Conservation (phyloP, 2,797 vertebrate genomes). For the Benthosema pterotum region DNA sequence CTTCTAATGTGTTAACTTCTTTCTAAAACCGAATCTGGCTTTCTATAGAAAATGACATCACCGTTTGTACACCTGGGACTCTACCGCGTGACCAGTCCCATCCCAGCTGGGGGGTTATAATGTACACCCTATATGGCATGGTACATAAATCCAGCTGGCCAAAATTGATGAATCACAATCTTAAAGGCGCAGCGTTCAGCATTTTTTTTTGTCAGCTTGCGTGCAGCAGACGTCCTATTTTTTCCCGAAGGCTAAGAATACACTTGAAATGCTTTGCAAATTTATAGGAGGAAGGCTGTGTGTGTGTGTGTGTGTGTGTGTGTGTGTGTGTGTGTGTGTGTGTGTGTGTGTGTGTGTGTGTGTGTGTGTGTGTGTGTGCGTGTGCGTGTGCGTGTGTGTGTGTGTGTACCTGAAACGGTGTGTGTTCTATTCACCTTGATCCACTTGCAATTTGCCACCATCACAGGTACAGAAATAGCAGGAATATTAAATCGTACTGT, state of each 20-base stretch:
- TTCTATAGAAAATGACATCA: background rate
- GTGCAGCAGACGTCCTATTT: slow-evolving; percentile 61
- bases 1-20: no score
- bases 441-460: no score
- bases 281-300: slow-evolving; percentile 43
- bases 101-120: slow-evolving; percentile 52
- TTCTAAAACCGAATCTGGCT: no score
- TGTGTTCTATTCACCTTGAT: slow-evolving; percentile 14
- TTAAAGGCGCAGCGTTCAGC: slow-evolving; percentile 57
- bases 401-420: no score
- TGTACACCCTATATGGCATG: slow-evolving; percentile 3
- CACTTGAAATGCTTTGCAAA: slow-evolving; percentile 47
- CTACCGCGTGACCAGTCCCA: slow-evolving; percentile 38
- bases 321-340: background rate
- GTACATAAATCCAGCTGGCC: slow-evolving; percentile 49
- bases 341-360: background rate
- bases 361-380: background rate
- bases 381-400: no score
- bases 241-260: slow-evolving; percentile 55
- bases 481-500: no score
- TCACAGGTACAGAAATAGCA: no score
- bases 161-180: slow-evolving; percentile 61
- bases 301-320: background rate
- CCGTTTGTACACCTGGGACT: slow-evolving; percentile 9
- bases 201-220: slow-evolving; percentile 47